These are phyloP conservation scores for Eleginops maclovinus DNA, from an alignment of 2,113 vertebrate species.

Conservation along the genomic window DNA sequence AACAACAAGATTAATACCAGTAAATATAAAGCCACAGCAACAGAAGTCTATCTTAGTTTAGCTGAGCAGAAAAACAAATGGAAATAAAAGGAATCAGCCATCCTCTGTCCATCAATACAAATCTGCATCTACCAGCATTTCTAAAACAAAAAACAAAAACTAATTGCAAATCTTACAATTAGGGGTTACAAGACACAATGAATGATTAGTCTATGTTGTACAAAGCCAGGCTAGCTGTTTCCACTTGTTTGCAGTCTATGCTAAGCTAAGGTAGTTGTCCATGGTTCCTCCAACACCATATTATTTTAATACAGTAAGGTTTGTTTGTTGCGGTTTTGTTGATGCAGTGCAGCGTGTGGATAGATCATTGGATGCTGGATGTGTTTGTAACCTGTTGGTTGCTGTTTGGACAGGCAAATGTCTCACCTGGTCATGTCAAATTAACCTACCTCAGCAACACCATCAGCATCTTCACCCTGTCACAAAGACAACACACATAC, in stretches of 20 bases:
- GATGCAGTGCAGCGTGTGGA: neutral
- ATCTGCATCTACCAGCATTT: neutral
- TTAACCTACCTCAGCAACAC: constrained; percentile 24
- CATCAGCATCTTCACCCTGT: constrained; percentile 17
- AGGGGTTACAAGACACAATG: too few relatives aligned
- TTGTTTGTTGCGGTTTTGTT: neutral
- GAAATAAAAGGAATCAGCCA: neutral
- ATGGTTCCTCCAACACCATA: neutral
- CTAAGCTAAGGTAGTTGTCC: neutral
- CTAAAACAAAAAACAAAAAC: too few relatives aligned
- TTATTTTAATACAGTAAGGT: neutral
- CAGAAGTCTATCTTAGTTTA: neutral
- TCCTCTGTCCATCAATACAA: neutral
- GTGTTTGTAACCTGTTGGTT: neutral
- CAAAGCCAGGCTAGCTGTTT: neutral
- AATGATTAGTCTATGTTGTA: neutral
- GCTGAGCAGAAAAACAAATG: neutral
- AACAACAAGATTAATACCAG: neutral
- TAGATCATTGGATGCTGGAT: neutral
- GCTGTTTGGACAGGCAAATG: constrained; percentile 2
- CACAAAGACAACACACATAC: neutral
- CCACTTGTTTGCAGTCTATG: neutral
- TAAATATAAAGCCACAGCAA: neutral
- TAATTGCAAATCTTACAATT: too few relatives aligned
- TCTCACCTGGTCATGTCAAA: constrained; percentile 28